These are phyloP conservation scores for Solea solea DNA, from an alignment of 2,113 vertebrate species.

Conservation along the genomic window DNA sequence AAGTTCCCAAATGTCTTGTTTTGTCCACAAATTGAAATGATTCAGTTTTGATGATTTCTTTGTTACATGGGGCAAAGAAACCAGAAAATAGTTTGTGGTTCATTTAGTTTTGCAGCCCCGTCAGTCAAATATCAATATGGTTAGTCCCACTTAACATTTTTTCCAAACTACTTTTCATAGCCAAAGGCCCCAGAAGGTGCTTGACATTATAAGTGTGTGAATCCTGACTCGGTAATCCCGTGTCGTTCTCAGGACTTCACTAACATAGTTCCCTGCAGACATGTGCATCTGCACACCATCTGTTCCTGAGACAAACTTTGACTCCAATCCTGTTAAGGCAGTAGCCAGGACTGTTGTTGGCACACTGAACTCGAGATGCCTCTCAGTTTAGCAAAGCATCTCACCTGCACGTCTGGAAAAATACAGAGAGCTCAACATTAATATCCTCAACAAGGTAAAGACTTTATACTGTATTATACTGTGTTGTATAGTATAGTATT, in stretches of 20 bases:
- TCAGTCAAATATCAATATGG: not conserved
- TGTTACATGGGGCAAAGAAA: no score
- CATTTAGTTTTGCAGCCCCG: no score
- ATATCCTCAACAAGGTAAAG: not conserved
- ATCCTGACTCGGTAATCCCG: conserved; percentile 18
- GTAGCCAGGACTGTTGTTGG: not conserved
- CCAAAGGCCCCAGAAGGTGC: not conserved
- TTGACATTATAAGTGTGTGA: not conserved
- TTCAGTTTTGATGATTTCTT: not conserved
- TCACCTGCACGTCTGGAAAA: no score
- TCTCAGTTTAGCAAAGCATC: not conserved
- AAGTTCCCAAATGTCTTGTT: no score
- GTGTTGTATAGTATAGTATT: no score
- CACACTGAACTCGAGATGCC: not conserved
- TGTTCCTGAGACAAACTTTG: not conserved
- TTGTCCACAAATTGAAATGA: no score
- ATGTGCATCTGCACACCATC: conserved; percentile 8
- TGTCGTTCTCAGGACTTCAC: not conserved
- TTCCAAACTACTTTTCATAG: not conserved
- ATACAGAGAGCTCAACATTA: not conserved
- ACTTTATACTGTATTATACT: not conserved
- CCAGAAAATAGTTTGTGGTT: no score
- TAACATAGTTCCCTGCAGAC: not conserved
- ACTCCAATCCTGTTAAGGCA: not conserved
- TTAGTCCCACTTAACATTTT: not conserved